Conservation (phyloP, 2,113 vertebrate species). For the Pipa parva region DNA sequence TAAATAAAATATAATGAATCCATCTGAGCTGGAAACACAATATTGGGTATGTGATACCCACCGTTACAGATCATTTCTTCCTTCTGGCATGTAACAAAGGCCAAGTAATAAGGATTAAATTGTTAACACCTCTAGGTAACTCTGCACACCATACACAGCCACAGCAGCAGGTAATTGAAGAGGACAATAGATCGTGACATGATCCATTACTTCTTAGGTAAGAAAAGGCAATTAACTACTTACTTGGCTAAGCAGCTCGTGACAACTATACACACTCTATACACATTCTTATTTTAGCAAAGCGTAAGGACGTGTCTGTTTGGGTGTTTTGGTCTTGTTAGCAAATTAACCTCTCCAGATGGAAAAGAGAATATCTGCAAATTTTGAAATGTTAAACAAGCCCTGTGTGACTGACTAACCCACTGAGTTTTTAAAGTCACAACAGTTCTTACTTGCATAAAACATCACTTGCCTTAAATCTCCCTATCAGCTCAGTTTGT, state of each 20-base stretch:
- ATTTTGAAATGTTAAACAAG: too few species aligned
- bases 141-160: constrained; percentile 31
- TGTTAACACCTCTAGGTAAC: constrained; percentile 38
- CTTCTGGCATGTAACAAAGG: constrained; percentile 38
- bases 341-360: too few species aligned
- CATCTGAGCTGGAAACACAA: constrained; percentile 33
- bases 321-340: too few species aligned
- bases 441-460: too few species aligned
- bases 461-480: too few species aligned
- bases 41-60: constrained; percentile 34
- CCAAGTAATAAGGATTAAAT: constrained; percentile 43
- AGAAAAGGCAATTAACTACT: constrained; percentile 20
- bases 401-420: too few species aligned
- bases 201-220: constrained; percentile 23
- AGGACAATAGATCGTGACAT: constrained; percentile 36
- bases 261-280: too few species aligned
- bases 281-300: too few species aligned
- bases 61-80: constrained; percentile 34
- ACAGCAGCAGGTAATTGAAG: constrained; percentile 40
- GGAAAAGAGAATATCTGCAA: too few species aligned
- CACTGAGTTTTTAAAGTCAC: too few species aligned
- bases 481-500: too few species aligned
- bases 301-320: too few species aligned
- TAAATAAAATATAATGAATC: constrained; percentile 41
- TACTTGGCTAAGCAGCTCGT: neutral